These are phyloP conservation scores for Cerastis leucographa DNA, from an alignment of 2,888 invertebrate species.

Conservation along the genomic window DNA sequence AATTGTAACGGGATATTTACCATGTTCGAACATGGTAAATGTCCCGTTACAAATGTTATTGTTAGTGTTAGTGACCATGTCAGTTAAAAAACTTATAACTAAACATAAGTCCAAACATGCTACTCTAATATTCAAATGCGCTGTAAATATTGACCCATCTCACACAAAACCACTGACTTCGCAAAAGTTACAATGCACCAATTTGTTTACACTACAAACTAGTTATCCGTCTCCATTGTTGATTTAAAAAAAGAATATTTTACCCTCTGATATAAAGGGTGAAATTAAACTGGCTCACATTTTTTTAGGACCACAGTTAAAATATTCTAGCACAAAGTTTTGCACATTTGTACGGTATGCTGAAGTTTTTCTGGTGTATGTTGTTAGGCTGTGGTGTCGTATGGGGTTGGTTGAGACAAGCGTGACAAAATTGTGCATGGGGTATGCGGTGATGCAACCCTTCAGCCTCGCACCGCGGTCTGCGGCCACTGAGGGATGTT, in stretches of 20 bases:
- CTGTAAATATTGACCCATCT: slow-evolving; percentile 61
- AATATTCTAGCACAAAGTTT: background rate
- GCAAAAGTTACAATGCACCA: slow-evolving; percentile 81
- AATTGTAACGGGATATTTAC: no score
- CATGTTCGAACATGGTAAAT: no score
- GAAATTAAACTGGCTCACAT: slow-evolving; percentile 58
- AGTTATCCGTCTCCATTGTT: slow-evolving; percentile 86
- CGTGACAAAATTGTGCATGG: slow-evolving; percentile 85
- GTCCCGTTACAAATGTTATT: no score
- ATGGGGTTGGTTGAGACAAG: slow-evolving; percentile 76
- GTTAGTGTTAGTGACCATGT: no score
- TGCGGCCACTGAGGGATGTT: slow-evolving; percentile 83
- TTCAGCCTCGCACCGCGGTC: slow-evolving; percentile 83
- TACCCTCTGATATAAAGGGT: slow-evolving; percentile 78
- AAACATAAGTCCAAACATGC: slow-evolving; percentile 32
- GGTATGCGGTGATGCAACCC: slow-evolving; percentile 86
- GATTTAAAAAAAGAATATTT: slow-evolving; percentile 84
- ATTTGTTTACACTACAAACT: slow-evolving; percentile 89
- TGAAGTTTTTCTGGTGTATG: background rate
- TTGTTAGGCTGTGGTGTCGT: slow-evolving; percentile 63
- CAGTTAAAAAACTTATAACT: no score
- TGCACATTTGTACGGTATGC: slow-evolving; percentile 48
- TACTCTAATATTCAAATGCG: slow-evolving; percentile 57
- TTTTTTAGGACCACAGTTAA: slow-evolving; percentile 67
- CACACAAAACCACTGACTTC: slow-evolving; percentile 70